Evolutionary conservation across 2,113 vertebrate species (phyloP).

Genomic region (Meles meles): DNA sequence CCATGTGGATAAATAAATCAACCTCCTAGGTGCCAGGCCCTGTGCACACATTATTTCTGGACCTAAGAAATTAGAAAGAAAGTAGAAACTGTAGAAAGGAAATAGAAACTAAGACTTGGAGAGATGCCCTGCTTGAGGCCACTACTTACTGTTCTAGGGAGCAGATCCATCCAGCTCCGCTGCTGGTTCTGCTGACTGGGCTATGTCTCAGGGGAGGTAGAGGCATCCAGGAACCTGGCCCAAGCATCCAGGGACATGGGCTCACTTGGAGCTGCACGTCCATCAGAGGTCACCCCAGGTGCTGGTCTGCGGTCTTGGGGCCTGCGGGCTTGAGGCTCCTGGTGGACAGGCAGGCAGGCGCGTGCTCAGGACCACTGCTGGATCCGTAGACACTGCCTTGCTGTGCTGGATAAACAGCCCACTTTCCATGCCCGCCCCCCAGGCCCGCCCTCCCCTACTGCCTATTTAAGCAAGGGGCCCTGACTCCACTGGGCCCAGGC

Average conservation of each 20-base stretch:
- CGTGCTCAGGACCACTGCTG: slow-evolving; percentile 35
- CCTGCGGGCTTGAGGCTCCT: slow-evolving; percentile 41
- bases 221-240: background rate
- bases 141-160: background rate
- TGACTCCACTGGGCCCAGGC: background rate
- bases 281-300: slow-evolving; percentile 61
- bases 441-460: background rate
- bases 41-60: slow-evolving; percentile 32
- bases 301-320: slow-evolving; percentile 51
- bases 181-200: background rate
- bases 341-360: slow-evolving; percentile 23
- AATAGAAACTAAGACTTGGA: slow-evolving; percentile 23
- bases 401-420: slow-evolving; percentile 61
- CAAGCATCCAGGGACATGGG: background rate
- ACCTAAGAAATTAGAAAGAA: slow-evolving; percentile 13
- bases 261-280: slow-evolving; percentile 18
- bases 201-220: background rate
- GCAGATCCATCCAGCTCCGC: background rate
- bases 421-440: slow-evolving; percentile 47
- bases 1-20: background rate
- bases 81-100: slow-evolving; percentile 33
- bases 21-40: background rate
- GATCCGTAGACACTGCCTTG: slow-evolving; percentile 39
- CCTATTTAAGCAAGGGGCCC: slow-evolving; percentile 70
- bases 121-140: background rate